Evolutionary conservation across 1,140 invertebrate genomes (phyloP), one percentile per base, ranked within the genome.

Genomic region (Dinothrombium tinctorium): DNA sequence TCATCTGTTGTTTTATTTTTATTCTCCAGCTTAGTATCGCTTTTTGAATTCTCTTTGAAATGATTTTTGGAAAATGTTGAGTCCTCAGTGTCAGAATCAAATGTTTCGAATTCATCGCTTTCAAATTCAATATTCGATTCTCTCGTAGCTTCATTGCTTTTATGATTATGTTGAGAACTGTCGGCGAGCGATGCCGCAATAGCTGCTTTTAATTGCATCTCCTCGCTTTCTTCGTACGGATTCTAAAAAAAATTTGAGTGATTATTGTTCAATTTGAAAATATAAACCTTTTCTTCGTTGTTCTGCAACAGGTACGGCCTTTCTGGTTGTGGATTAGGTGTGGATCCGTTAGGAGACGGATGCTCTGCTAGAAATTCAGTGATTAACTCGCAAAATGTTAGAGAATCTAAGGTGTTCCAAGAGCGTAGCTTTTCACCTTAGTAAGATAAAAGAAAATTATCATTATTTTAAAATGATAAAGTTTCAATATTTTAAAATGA

Each of bases 361-460:
- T 56, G 51, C 11, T 51, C 45, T 24, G 44, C 32, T 3, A 61
- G 42, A 50, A 60, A 61, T 33, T 54, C 49, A 31, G 50, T 51
- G 2, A 57, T 53, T 26, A 59, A 42, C 42, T 69, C 63, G 49
- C 59, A 61, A 47, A 68, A 64, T 3, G 60, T 50, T n/a, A 54
- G 45, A 4, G 60, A 38, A 48, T 69, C 65, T 7, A 71, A 51
- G 25, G 64, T 60, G 42, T 60, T 59, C 56, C 68, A 71, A 4
- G 55, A 57, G 42, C 59, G 56, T 49, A 71, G 54, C 40, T 64
- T 67, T 59, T 75, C 72, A 19, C 57, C 54, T 54, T 25, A 24
- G n/a, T n/a, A n/a, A 44, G 41, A 42, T 22, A 48, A 37, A 3
- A 20, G 20, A 44, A 19, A 32, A 29, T 17, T 45, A 9, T 37